Evolutionary conservation across 1,140 invertebrate genomes (phyloP), one percentile per base, ranked within the genome.

Genomic region (Sitobion miscanthi): DNA sequence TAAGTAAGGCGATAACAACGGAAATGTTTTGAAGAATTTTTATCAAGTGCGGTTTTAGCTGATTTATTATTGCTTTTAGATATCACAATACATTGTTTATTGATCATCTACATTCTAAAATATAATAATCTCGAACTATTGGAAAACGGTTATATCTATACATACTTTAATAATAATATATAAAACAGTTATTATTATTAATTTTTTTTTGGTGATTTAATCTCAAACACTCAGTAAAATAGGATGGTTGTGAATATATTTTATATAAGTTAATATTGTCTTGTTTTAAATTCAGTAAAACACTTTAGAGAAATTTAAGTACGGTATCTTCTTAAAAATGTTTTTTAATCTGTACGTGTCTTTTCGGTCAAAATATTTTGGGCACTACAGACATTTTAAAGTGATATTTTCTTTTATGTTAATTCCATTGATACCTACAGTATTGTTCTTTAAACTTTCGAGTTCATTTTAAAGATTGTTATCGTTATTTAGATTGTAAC

Each of bases 331-430:
- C 49, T 52, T 52, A 52, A 52, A 54, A 25, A 38, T 54, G n/a
- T 52, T 1, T 88, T 52, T 35, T 21, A 88, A 88, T 88, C 47
- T 88, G 86, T 88, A 88, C 86, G 86, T 88, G 86, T 88, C 47
- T 35, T 88, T 52, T 88, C n/a, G 17, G 35, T 35, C 47, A 88
- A 88, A 87, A 52, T 88, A 88, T 52, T 54, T 88, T 52, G 86
- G 47, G 25, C 14, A 89, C 87, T 89, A 52, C 47, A 35, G 1
- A 54, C 38, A 89, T 42, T 49, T 52, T 57, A 11, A 38, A 89
- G n/a, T 38, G 49, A 7, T 20, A n/a, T 88, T 52, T 88, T 35
- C n/a, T 38, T 89, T 89, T 89, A 30, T 87, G n/a, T n/a, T 2
- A 25, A 87, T 54, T 54, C 35, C 9, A 89, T 49, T 47, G 47